Base-by-base conservation (phyloP, 2,113 vertebrate species). In the Trogon surrucura region DNA sequence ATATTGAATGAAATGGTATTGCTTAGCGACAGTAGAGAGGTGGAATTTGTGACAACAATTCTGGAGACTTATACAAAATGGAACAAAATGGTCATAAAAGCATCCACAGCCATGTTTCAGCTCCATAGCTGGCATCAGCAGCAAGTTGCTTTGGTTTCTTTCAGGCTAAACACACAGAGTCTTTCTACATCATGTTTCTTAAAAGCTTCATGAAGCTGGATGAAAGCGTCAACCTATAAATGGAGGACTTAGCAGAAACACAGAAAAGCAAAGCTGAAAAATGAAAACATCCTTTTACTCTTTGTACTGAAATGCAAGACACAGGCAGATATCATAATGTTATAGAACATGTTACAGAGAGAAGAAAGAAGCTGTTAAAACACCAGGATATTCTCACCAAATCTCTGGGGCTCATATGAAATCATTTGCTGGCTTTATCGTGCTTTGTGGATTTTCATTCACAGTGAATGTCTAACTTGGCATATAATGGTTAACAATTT, bases 1-100 rank as follows among this genome's bases (percentile, higher is more conserved):
- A 2, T 73, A 44, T 60, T 50, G 29, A 60, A 82, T 77, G 29
- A 73, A 96, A 87, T 85, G 56, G 36, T 34, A 93, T 91, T 85
- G 41, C 92, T 88, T 88, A 83, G 85, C 0, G 36, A 78, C 88
- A 88, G 80, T 82, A 85, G 54, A 91, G 74, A 73, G 80, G 22
- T 44, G 85, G 80, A 77, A 87, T 91, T 95, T 89, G 62, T 91
- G 78, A 57, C 67, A 91, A 71, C 81, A 89, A 3, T 80, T 79
- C 81, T 85, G 51, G 58, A 94, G 60, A 67, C 58, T 53, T 62
- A 72, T 4, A 70, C 82, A 94, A 85, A 70, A 21, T 85, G 62
- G 50, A 92, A 87, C 50, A 62, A 64, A 84, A 81, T 65, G 74
- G 62, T 45, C 61, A 41, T 79, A 82, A 94, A 94, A 96, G 62